Evolutionary conservation across 2,113 vertebrate species (phyloP).

Genomic region (Equus quagga): DNA sequence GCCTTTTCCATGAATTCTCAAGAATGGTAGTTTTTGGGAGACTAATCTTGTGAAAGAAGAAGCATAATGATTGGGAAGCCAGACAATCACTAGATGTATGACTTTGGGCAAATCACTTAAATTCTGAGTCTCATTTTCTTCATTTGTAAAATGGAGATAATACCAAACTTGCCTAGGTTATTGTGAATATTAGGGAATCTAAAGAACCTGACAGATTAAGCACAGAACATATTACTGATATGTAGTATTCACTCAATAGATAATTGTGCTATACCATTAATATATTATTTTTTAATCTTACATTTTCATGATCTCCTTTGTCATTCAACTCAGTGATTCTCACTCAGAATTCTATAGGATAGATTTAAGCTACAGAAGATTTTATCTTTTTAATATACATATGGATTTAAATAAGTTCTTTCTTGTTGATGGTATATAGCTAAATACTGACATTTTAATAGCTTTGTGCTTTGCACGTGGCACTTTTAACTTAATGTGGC

Average conservation of each 20-base stretch:
- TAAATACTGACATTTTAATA: constrained; percentile 25
- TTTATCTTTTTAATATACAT: constrained; percentile 56
- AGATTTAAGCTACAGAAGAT: neutral
- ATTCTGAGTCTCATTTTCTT: constrained; percentile 13
- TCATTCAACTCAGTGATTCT: neutral
- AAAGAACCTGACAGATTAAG: neutral
- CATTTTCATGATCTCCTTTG: constrained; percentile 42
- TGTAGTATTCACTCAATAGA: neutral
- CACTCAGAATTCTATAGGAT: neutral
- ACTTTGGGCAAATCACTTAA: neutral
- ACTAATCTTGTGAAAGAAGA: neutral
- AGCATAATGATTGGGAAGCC: neutral
- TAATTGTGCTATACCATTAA: neutral
- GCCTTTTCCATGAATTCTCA: neutral
- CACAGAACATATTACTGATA: neutral
- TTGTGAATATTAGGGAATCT: neutral
- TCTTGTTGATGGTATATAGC: neutral
- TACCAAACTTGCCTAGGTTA: neutral
- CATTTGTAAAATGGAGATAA: neutral
- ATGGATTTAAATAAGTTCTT: neutral
- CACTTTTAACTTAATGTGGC: constrained; percentile 29
- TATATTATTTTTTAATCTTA: constrained; percentile 24
- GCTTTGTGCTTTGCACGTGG: neutral
- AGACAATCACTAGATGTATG: neutral
- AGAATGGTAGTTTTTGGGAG: neutral